Conservation (phyloP, 2,113 vertebrate genomes). For the Halcyon senegalensis region DNA sequence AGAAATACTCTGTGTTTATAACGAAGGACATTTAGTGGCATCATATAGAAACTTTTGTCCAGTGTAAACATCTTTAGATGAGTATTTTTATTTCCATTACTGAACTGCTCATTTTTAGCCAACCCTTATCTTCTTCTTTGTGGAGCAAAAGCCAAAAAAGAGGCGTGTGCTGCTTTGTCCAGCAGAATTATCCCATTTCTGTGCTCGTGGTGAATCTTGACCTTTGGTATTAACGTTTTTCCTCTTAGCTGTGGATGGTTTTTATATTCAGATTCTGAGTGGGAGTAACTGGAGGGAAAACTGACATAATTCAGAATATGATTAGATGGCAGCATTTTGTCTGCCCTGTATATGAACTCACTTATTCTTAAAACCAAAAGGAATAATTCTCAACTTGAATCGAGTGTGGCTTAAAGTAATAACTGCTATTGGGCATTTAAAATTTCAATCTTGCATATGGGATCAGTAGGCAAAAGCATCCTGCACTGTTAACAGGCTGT, state of each 20-base stretch:
- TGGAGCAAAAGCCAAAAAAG: not conserved
- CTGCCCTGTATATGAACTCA: not conserved
- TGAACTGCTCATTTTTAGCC: not conserved
- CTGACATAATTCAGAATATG: not conserved
- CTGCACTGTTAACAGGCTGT: too few species aligned
- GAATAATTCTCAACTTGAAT: not conserved
- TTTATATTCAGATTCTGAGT: constrained; percentile 1
- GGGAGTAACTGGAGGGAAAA: not conserved
- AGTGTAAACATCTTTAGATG: not conserved
- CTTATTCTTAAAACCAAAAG: not conserved
- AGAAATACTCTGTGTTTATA: not conserved
- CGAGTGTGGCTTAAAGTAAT: not conserved
- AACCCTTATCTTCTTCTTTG: not conserved
- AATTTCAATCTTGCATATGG: rapidly evolving
- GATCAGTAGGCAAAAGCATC: not conserved
- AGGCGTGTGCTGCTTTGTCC: not conserved
- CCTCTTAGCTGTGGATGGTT: not conserved
- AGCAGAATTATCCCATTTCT: not conserved
- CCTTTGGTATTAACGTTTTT: not conserved
- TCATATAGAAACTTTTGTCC: not conserved
- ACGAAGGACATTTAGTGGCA: not conserved
- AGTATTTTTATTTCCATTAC: not conserved
- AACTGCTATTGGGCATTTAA: not conserved
- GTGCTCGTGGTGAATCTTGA: not conserved
- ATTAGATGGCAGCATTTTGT: not conserved